phyloP scores from a whole-genome alignment of 2,888 invertebrate genomes.

The Eulithis prunata region DNA sequence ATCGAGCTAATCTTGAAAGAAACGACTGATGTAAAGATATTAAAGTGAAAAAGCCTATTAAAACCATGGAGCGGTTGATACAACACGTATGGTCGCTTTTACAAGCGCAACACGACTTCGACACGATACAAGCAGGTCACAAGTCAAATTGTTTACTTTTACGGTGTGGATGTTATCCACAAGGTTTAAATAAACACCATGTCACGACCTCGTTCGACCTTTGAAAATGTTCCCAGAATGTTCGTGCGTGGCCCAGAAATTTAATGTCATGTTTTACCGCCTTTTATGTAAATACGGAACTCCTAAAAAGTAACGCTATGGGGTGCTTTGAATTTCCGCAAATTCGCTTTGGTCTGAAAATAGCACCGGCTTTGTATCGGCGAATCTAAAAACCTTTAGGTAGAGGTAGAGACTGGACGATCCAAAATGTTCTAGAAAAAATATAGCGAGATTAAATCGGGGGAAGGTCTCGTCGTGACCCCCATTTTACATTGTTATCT shows the following conservation, averaged over 20 bases:
- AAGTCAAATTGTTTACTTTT: background rate
- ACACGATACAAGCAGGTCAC: conserved; percentile 3
- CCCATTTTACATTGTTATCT: conserved; percentile 42
- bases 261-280: conserved; percentile 26
- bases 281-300: conserved; percentile 23
- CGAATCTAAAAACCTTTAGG: conserved; percentile 11
- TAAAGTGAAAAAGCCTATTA: conserved; percentile 56
- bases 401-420: conserved; percentile 14
- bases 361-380: conserved; percentile 7
- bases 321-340: conserved; percentile 14
- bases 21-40: conserved; percentile 59
- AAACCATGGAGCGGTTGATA: conserved; percentile 51
- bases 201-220: conserved; percentile 21
- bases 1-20: conserved; percentile 51
- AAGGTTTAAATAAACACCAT: conserved; percentile 12
- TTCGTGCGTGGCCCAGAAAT: conserved; percentile 30
- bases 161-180: background rate
- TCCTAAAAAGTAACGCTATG: conserved; percentile 23
- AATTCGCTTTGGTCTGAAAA: background rate
- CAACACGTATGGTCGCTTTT: conserved; percentile 46
- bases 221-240: conserved; percentile 10
- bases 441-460: conserved; percentile 38
- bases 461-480: conserved; percentile 32
- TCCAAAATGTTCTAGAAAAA: conserved; percentile 35
- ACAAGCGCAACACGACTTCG: conserved; percentile 10